A percentile compares a stretch with the other conserved stretches of the same genome.
phyloP scores from a whole-genome alignment of 2,113 vertebrate genomes.

The Tinamus guttatus region DNA sequence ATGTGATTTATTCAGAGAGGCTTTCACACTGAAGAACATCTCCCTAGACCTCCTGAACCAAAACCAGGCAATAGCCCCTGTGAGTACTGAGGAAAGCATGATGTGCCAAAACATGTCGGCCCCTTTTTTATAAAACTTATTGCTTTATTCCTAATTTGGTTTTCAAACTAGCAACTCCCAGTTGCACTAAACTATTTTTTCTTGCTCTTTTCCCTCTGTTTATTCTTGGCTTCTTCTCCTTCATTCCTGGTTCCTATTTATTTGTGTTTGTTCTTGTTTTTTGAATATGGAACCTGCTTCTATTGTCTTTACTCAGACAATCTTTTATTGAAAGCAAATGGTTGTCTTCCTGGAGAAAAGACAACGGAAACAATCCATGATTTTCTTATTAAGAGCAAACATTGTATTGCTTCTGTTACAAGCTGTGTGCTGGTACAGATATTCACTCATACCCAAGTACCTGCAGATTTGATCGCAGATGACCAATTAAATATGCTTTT shows the following conservation, averaged over 20 bases:
- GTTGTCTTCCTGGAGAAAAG: neutral
- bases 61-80: neutral
- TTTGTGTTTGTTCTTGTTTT: conserved; percentile 37
- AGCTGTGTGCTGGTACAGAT: neutral
- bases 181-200: conserved; percentile 4
- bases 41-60: neutral
- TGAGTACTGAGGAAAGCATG: neutral
- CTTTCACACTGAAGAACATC: neutral
- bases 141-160: neutral
- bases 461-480: neutral
- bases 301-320: conserved; percentile 3
- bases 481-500: neutral
- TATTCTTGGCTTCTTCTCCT: conserved; percentile 24
- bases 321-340: conserved; percentile 62
- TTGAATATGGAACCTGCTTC: conserved; percentile 29
- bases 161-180: conserved; percentile 34
- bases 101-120: neutral
- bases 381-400: conserved; percentile 4
- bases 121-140: neutral
- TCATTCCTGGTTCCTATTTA: conserved; percentile 5
- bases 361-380: neutral
- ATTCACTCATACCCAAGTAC: neutral
- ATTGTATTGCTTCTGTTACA: neutral
- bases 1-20: conserved; percentile 6
- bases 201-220: conserved; percentile 14